phyloP scores from a whole-genome alignment of 1,140 invertebrate species.

The Drosophila nasuta region DNA sequence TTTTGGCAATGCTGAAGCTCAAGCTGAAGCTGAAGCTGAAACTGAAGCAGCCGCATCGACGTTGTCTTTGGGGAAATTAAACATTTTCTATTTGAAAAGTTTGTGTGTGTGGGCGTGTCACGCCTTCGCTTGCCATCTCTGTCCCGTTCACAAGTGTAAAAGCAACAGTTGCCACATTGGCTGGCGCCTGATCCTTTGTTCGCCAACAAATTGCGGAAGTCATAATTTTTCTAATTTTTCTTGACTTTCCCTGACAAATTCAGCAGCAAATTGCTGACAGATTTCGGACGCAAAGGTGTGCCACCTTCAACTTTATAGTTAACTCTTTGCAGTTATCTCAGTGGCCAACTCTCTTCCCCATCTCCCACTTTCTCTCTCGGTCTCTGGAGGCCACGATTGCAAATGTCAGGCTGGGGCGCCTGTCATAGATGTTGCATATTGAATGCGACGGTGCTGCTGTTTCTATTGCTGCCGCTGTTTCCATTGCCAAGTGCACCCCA shows the following conservation, averaged over 20 bases:
- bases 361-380: conserved; percentile 20
- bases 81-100: conserved; percentile 84
- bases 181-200: conserved; percentile 58
- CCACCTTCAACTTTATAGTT: conserved; percentile 8
- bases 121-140: neutral
- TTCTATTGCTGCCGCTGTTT: neutral
- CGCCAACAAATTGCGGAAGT: conserved; percentile 68
- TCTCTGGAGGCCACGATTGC: conserved; percentile 20
- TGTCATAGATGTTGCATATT: conserved; percentile 77
- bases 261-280: conserved; percentile 64
- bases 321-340: neutral
- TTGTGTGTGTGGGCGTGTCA: conserved; percentile 27
- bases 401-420: conserved; percentile 39
- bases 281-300: conserved; percentile 32
- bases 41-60: conserved; percentile 58
- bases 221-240: conserved; percentile 77
- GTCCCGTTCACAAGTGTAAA: conserved; percentile 6
- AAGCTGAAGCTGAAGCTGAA: conserved; percentile 24
- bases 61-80: conserved; percentile 84
- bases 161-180: conserved; percentile 74
- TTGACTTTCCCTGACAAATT: conserved; percentile 63
- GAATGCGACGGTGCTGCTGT: conserved; percentile 52
- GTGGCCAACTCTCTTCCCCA: neutral
- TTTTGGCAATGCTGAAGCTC: conserved; percentile 49
- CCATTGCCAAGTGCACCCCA: conserved; percentile 63